These are phyloP conservation scores for Rhynchotus rufescens DNA, from an alignment of 2,797 vertebrate genomes.

Conservation along the genomic window DNA sequence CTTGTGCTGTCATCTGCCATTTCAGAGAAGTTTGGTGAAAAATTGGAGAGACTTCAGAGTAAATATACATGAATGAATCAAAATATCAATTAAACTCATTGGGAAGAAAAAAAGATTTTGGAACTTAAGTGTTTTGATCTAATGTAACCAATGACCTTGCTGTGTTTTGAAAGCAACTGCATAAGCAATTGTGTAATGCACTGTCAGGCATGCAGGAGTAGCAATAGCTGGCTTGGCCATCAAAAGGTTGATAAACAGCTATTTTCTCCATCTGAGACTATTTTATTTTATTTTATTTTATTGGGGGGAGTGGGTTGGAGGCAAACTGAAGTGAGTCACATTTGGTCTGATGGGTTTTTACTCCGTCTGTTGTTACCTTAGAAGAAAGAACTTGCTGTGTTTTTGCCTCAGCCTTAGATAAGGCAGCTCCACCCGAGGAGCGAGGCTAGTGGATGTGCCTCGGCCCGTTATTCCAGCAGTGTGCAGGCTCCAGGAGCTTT, in stretches of 20 bases:
- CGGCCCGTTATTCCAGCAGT: neutral
- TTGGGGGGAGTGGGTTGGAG: neutral
- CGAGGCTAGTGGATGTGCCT: neutral
- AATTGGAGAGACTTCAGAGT: neutral
- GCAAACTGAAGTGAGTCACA: neutral
- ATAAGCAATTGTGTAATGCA: neutral
- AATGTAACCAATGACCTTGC: neutral
- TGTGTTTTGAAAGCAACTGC: slow-evolving; percentile 1
- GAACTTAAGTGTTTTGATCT: slow-evolving; percentile 35
- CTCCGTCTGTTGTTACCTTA: neutral
- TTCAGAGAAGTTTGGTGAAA: slow-evolving; percentile 25
- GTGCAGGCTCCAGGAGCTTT: neutral
- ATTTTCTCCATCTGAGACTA: rapidly evolving
- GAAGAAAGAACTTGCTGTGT: neutral
- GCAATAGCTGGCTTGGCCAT: neutral
- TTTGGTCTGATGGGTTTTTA: neutral
- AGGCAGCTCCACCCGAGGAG: neutral
- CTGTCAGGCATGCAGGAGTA: neutral
- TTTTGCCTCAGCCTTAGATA: neutral
- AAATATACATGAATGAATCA: neutral
- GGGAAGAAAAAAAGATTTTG: neutral
- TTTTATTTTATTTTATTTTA: neutral
- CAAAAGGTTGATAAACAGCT: neutral
- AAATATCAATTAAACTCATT: too few species aligned
- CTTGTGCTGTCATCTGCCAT: neutral